Conservation (phyloP, 2,888 invertebrate genomes). For the Leptarthrus brevirostris region DNA sequence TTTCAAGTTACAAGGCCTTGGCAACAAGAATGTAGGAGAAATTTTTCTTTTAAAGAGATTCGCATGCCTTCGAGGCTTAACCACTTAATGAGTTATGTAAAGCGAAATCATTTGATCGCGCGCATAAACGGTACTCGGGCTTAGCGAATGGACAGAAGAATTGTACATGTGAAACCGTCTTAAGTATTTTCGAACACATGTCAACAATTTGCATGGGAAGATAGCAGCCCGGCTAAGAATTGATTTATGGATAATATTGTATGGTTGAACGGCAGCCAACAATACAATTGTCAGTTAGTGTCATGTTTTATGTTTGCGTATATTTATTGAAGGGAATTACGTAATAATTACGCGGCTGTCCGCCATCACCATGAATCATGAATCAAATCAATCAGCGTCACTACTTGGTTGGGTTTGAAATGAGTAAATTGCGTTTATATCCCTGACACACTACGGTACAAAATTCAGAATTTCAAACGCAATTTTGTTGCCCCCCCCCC, state of each 20-base stretch:
- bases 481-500: no score
- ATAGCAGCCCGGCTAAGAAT: neutral
- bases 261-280: neutral
- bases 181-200: neutral
- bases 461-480: no score
- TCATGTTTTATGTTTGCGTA: neutral
- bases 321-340: neutral
- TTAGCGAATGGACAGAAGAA: neutral
- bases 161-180: neutral
- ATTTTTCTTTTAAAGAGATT: slow-evolving; percentile 18
- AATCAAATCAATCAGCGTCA: no score
- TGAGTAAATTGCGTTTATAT: no score
- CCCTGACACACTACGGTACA: no score
- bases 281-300: slow-evolving; percentile 16
- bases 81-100: slow-evolving; percentile 9
- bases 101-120: neutral
- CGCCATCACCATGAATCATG: no score
- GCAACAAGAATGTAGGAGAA: neutral
- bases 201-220: neutral
- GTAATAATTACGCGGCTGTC: neutral
- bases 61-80: neutral
- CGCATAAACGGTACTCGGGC: neutral
- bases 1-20: slow-evolving; percentile 15
- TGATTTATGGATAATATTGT: slow-evolving; percentile 6
- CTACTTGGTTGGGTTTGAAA: no score